Base-by-base conservation (phyloP, 1,140 invertebrate genomes). In the Plodia interpunctella region DNA sequence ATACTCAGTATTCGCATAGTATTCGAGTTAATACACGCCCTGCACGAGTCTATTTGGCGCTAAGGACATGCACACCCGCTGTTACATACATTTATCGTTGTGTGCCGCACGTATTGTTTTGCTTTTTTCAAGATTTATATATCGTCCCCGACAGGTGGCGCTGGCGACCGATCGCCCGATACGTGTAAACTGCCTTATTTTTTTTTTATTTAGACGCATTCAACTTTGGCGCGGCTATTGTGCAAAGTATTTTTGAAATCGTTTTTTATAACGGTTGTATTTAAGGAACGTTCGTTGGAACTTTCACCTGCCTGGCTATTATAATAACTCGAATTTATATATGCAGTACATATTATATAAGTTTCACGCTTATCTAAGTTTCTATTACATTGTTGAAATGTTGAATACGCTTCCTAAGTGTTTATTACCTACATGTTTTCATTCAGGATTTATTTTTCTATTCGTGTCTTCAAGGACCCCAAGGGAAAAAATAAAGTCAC, bases 71-170 rank as follows among this genome's bases (percentile, higher is more conserved):
- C n/a, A 5, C 44, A n/a, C 44, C 5, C n/a, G 49, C 17, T 51
- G 18, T 51, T 11, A 6, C 15, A 17, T 28, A 28, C 9, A 28
- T 28, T 28, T 32, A 32, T 32, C 17, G 49, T 20, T 20, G 49
- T 51, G 8, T 8, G 20, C 49, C 21, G 15, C 49, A 20, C 58
- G 70, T 25, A 20, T 60, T 61, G 54, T 60, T 63, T 57, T 63
- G 53, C 66, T 72, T 63, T 77, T 71, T 63, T 60, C 52, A 57
- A 66, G 63, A 76, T 81, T 80, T 80, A 78, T 81, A 76, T 72
- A 74, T 73, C 65, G 67, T 76, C 69, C 71, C 19, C 71, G 81
- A 75, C 81, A 82, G 79, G 76, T 82, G 81, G 76, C 73, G 62
- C 65, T 63, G 65, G 53, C 54, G 60, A 63, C 54, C 71, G 76